Base-by-base conservation (phyloP, 2,888 invertebrate species). In the Eledona agricola region DNA sequence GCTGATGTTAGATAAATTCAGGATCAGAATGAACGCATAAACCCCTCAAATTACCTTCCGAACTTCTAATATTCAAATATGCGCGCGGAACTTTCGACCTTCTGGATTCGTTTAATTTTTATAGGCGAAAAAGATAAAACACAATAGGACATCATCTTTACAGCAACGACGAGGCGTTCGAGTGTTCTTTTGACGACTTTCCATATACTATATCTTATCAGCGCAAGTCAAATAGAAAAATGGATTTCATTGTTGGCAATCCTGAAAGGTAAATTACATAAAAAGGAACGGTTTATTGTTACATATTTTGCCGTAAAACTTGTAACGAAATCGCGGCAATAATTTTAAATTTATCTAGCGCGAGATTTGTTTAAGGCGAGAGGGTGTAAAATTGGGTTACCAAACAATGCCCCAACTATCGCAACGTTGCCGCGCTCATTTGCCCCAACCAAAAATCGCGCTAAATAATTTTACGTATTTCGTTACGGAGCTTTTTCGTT, bases 1-100 rank as follows among this genome's bases (percentile, higher is more conserved):
- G 68, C 69, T 70, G 71, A 73, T 72, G 68, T 64, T 66, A 65
- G 64, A 65, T 69, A 69, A 67, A 67, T 64, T 57, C 26, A 38
- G 46, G 49, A 59, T 57, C 53, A 51, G 52, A 50, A 49, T 42
- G 37, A 50, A 55, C 40, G 34, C 11, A 54, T 37, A 43, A 50
- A 46, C 16, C 47, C 25, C 13, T 45, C 28, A 51, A 51, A 51
- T 45, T 28, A 45, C 25, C 19, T 6, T 1, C 5, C n/a, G 12
- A 40, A 12, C 17, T 43, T 22, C 3, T 6, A 25, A 25, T 7
- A 25, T 4, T 25, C 4, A 25, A n/a, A n/a, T n/a, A n/a, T n/a
- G n/a, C n/a, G n/a, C n/a, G 26, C 7, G 15, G 26, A 25, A 25
- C 10, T 23, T 10, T 22, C n/a, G 2, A 19, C 6, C 4, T 19